Conservation (phyloP, 37 sponge, comb jelly and placozoan species). For the Chondrosia reniformis region DNA sequence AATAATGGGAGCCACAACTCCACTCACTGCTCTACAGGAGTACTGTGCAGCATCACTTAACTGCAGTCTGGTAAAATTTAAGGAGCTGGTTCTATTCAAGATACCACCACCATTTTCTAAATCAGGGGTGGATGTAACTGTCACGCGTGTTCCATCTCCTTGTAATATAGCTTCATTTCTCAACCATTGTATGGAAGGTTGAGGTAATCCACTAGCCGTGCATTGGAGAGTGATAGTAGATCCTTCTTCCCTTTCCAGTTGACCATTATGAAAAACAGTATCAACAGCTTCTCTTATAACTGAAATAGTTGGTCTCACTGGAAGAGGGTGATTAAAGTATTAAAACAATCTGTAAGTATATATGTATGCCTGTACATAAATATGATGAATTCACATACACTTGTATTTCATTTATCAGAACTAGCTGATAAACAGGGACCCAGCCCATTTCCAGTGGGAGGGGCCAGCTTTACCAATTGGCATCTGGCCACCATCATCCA, state of each 20-base stretch:
- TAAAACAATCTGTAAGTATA: too few relatives aligned
- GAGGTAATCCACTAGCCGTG: neutral
- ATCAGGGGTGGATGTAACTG: neutral
- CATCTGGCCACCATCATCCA: too few relatives aligned
- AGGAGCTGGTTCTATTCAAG: neutral
- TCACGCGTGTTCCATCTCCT: neutral
- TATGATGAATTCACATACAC: too few relatives aligned
- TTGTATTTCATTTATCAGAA: too few relatives aligned
- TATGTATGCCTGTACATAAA: too few relatives aligned
- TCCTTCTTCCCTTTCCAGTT: neutral
- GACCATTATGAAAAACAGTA: neutral
- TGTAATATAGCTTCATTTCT: neutral
- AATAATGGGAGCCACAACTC: slow-evolving; percentile 18
- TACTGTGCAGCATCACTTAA: slow-evolving; percentile 5
- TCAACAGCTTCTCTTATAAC: neutral
- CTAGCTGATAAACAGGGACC: too few relatives aligned
- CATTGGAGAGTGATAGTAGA: neutral
- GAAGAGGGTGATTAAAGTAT: neutral
- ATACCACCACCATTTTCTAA: neutral
- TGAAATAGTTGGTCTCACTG: slow-evolving; percentile 12
- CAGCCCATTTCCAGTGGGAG: too few relatives aligned
- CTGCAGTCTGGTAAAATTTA: neutral
- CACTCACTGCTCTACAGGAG: slow-evolving; percentile 21
- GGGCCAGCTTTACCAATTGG: too few relatives aligned
- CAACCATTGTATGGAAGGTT: neutral